These are phyloP conservation scores for Molossus alvarezi DNA, from an alignment of 2,797 vertebrate species.

Conservation along the genomic window DNA sequence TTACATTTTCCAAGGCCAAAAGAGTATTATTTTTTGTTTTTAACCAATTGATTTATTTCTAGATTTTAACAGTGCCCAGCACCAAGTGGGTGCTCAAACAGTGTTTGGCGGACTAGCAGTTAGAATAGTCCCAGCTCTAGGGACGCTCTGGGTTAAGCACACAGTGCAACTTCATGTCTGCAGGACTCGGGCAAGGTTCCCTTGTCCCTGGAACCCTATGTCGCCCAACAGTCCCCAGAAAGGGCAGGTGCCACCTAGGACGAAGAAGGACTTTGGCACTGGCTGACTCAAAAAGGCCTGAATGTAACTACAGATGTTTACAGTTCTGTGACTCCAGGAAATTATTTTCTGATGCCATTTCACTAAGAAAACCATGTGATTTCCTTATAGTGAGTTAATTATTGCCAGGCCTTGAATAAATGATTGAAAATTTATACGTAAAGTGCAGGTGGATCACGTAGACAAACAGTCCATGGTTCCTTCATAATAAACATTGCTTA, in stretches of 20 bases:
- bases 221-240: not conserved
- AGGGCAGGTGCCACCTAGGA: not conserved
- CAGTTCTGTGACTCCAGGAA: conserved; percentile 46
- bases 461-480: not conserved
- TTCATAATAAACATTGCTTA: not conserved
- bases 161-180: not conserved
- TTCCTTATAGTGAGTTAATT: conserved; percentile 72
- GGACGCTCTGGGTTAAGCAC: not conserved
- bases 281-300: not conserved
- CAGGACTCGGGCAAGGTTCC: not conserved
- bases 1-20: not conserved
- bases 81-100: not conserved
- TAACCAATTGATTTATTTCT: not conserved
- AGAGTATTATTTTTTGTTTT: not conserved
- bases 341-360: conserved; percentile 64
- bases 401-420: conserved; percentile 63
- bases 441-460: not conserved
- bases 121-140: not conserved
- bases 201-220: not conserved
- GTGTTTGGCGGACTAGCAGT: not conserved
- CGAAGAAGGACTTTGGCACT: conserved; percentile 64
- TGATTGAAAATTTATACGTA: conserved; percentile 22
- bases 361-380: conserved; percentile 57
- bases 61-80: not conserved
- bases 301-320: conserved; percentile 43